These are phyloP conservation scores for Ammospiza caudacuta DNA, from an alignment of 2,113 vertebrate genomes.

Conservation along the genomic window DNA sequence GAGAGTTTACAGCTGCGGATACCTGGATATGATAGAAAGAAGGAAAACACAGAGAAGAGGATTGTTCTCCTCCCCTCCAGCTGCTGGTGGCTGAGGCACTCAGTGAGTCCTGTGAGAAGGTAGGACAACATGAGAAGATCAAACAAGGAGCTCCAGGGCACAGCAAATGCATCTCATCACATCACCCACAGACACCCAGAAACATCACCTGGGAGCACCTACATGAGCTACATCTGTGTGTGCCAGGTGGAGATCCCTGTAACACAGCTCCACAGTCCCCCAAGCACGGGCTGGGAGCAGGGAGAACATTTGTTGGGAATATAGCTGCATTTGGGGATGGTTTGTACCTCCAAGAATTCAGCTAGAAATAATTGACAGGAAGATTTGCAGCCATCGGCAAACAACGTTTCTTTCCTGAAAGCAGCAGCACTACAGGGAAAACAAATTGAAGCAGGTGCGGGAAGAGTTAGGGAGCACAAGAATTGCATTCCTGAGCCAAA, in stretches of 20 bases:
- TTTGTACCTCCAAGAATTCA: background rate
- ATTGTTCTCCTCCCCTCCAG: background rate
- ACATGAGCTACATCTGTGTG: background rate
- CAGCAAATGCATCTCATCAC: background rate
- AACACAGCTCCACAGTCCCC: background rate
- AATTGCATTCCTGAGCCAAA: conserved; percentile 32
- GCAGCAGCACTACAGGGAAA: conserved; percentile 46
- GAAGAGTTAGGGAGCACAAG: conserved; percentile 24
- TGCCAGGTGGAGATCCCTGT: background rate
- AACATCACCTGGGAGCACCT: background rate
- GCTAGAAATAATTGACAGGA: conserved; percentile 8
- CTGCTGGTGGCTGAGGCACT: background rate
- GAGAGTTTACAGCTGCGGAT: accelerated
- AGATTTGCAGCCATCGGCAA: conserved; percentile 30
- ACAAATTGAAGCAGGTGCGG: conserved; percentile 45
- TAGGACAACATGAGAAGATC: background rate
- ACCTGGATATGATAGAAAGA: background rate
- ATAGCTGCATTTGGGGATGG: background rate
- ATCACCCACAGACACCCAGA: background rate
- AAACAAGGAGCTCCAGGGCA: background rate
- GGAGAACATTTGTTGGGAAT: background rate
- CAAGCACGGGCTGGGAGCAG: accelerated
- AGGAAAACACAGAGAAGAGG: background rate
- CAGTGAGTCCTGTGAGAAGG: background rate
- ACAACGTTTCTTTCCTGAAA: background rate